These are phyloP conservation scores for Neosilurus mollespiculum DNA, from an alignment of 2,797 vertebrate genomes.

Conservation along the genomic window DNA sequence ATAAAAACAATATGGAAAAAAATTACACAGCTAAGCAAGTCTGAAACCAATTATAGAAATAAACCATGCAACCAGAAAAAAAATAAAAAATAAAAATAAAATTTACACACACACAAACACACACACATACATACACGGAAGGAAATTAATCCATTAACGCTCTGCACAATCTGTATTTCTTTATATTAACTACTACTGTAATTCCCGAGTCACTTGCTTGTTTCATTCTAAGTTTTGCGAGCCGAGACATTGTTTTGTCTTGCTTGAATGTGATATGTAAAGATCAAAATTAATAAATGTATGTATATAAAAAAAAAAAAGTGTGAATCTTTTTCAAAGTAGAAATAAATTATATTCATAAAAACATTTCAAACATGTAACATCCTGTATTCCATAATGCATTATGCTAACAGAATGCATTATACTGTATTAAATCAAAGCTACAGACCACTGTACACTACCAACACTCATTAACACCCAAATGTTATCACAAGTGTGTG, in stretches of 20 bases:
- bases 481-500: not conserved
- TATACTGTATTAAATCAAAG: not conserved
- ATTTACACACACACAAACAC: no score
- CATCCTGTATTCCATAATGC: no score
- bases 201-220: no score
- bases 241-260: no score
- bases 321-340: not conserved
- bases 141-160: not conserved
- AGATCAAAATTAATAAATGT: no score
- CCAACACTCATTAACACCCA: not conserved
- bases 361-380: no score
- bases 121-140: no score
- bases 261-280: no score
- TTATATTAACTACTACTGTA: no score
- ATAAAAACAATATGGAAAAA: slow-evolving; percentile 4
- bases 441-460: not conserved
- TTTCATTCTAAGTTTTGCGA: no score
- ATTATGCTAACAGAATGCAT: not conserved
- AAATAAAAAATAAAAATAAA: not conserved
- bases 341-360: not conserved
- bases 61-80: not conserved
- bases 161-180: no score
- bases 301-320: not conserved
- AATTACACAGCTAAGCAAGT: slow-evolving; percentile 1
- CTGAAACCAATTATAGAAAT: slow-evolving; percentile 14